Percentiles rank a stretch among this genome's conserved stretches.
These are phyloP conservation scores for Podarcis raffonei DNA, from an alignment of 2,113 vertebrate species.

Conservation along the genomic window DNA sequence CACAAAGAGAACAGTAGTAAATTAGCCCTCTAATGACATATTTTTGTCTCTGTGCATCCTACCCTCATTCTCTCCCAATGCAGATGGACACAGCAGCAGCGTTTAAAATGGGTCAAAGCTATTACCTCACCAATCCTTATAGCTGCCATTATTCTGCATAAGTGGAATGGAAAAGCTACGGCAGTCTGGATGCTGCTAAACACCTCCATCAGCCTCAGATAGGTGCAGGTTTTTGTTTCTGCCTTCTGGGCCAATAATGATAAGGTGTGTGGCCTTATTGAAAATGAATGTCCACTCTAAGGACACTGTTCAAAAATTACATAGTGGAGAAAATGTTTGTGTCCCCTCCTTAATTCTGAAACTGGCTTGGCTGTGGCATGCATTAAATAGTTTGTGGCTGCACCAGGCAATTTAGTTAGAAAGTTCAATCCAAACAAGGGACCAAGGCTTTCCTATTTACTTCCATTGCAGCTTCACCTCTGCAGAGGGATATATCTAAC, in stretches of 20 bases:
- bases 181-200: too few relatives aligned
- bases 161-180: too few relatives aligned
- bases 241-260: background rate
- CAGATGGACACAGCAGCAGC: too few relatives aligned
- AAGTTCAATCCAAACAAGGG: background rate
- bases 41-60: too few relatives aligned
- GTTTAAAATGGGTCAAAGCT: too few relatives aligned
- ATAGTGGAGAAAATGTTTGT: background rate
- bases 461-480: background rate
- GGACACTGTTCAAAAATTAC: background rate
- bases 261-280: background rate
- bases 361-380: background rate
- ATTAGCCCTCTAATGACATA: too few relatives aligned
- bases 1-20: too few relatives aligned
- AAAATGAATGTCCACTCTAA: background rate
- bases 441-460: background rate
- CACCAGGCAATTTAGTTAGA: background rate
- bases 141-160: too few relatives aligned
- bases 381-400: background rate
- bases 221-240: background rate
- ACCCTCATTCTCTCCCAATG: too few relatives aligned
- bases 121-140: too few relatives aligned
- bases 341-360: background rate
- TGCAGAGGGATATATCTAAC: background rate
- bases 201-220: too few relatives aligned